phyloP scores from a whole-genome alignment of 2,888 invertebrate species.

The Leucania comma region DNA sequence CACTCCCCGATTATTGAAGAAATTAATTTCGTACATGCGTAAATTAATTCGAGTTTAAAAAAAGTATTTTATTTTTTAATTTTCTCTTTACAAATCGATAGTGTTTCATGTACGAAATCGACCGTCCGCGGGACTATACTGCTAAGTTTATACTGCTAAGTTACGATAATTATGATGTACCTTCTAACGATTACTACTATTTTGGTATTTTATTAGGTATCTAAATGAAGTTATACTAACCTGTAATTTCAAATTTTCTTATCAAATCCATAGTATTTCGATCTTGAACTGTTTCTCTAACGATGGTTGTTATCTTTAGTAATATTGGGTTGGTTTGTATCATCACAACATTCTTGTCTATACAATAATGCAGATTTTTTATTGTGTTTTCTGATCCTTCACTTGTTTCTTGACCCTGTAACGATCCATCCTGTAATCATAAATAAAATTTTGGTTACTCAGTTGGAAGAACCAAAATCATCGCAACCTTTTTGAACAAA shows the following conservation, averaged over 20 bases:
- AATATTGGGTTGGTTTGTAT: background rate
- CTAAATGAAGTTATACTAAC: background rate
- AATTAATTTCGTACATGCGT: too few species aligned
- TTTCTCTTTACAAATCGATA: too few species aligned
- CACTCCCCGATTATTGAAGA: too few species aligned
- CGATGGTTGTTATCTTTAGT: background rate
- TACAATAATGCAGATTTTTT: background rate
- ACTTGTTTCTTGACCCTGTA: background rate
- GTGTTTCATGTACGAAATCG: too few species aligned
- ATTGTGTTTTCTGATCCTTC: background rate
- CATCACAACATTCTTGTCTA: background rate
- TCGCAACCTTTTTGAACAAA: too few species aligned
- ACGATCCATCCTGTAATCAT: background rate
- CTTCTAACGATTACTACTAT: background rate
- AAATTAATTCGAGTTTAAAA: too few species aligned
- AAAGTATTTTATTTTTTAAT: too few species aligned
- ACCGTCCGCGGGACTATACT: too few species aligned
- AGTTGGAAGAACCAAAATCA: too few species aligned
- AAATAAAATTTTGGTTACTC: background rate
- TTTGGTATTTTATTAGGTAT: background rate
- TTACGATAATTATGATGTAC: too few species aligned
- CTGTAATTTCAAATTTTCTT: background rate
- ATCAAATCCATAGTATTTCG: rapidly evolving
- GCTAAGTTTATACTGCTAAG: too few species aligned
- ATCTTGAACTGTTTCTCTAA: background rate